These are phyloP conservation scores for Terebella lapidaria DNA, from an alignment of 2,888 invertebrate species.

Conservation along the genomic window DNA sequence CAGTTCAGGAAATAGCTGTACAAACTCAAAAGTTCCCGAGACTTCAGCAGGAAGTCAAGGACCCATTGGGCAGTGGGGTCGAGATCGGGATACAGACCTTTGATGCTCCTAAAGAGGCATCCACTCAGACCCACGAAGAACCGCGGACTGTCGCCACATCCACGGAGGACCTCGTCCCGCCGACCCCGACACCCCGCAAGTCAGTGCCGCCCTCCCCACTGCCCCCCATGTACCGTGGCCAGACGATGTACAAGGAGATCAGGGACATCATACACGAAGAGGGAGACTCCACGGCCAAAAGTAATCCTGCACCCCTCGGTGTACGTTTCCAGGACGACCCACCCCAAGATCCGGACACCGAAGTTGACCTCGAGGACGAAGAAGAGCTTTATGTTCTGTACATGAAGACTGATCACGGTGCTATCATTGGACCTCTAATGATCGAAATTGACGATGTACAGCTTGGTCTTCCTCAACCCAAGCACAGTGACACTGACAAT, in stretches of 20 bases:
- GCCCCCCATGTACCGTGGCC: neutral
- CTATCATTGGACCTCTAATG: constrained; percentile 37
- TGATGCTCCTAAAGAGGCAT: neutral
- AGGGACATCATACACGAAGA: neutral
- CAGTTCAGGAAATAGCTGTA: neutral
- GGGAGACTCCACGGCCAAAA: neutral
- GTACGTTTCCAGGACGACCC: neutral
- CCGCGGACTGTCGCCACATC: neutral
- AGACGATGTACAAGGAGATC: constrained; percentile 1
- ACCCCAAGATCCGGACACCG: neutral
- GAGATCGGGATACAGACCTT: neutral
- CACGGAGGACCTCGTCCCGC: neutral
- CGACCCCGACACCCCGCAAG: neutral
- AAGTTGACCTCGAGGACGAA: constrained; percentile 8
- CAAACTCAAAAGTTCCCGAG: neutral
- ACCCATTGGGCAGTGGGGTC: neutral
- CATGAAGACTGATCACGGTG: constrained; percentile 36
- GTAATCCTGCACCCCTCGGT: neutral
- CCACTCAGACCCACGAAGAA: neutral
- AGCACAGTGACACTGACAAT: too few relatives aligned
- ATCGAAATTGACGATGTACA: constrained; percentile 36
- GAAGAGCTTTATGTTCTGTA: constrained; percentile 38
- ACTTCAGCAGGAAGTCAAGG: too few relatives aligned
- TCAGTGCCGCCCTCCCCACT: neutral
- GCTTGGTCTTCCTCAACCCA: too few relatives aligned